Percentiles rank a stretch among this genome's conserved stretches.
Conservation (phyloP, 2,797 vertebrate genomes). For the Prunella strophiata region DNA sequence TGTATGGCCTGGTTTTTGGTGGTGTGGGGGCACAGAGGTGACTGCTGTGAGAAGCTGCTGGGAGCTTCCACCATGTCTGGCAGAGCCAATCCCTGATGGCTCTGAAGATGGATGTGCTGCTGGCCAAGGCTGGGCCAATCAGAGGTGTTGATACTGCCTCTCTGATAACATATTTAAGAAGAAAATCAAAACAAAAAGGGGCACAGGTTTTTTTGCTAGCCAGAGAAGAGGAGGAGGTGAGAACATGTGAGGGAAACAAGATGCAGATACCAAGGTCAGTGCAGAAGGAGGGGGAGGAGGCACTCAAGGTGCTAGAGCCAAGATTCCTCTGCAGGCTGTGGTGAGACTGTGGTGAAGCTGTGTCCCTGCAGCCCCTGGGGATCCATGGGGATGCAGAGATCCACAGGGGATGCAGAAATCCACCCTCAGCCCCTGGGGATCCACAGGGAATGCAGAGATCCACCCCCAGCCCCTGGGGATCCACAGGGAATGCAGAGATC, state of each 20-base stretch:
- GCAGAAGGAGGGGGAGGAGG: neutral
- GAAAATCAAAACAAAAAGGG: neutral
- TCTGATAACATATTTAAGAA: neutral
- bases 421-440: neutral
- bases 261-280: neutral
- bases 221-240: neutral
- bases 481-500: neutral
- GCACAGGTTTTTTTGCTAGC: neutral
- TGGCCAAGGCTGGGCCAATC: neutral
- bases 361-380: neutral
- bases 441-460: too few relatives aligned
- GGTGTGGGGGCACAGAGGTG: accelerated
- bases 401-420: neutral
- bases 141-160: too few relatives aligned
- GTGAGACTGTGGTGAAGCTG: neutral
- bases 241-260: neutral
- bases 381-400: neutral
- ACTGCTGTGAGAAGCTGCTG: neutral
- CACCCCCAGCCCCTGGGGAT: neutral
- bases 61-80: neutral
- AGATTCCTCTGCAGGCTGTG: neutral
- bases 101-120: neutral
- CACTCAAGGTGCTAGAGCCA: accelerated
- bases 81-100: neutral
- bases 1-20: neutral